phyloP scores from a whole-genome alignment of 2,888 invertebrate species.

The Dyspetes luteomarginatus region DNA sequence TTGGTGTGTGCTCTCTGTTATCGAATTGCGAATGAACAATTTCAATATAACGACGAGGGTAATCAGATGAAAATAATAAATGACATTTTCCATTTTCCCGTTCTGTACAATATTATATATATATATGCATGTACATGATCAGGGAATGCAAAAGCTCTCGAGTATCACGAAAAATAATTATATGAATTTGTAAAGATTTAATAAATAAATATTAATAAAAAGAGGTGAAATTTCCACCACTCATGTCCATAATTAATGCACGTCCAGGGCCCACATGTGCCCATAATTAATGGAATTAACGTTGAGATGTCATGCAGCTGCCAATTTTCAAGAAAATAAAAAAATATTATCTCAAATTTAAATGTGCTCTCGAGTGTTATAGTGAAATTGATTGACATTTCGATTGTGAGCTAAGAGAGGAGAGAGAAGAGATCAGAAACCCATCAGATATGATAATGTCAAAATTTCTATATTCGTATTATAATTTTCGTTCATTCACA shows the following conservation, averaged over 20 bases:
- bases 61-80: conserved; percentile 66
- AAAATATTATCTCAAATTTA: conserved; percentile 28
- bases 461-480: conserved; percentile 31
- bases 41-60: conserved; percentile 61
- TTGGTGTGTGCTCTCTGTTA: conserved; percentile 50
- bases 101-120: neutral
- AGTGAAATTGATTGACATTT: conserved; percentile 35
- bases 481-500: conserved; percentile 22
- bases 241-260: neutral
- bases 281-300: neutral
- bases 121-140: neutral
- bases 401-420: neutral
- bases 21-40: conserved; percentile 62
- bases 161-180: conserved; percentile 13
- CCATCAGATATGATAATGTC: neutral
- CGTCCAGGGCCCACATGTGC: too few species aligned
- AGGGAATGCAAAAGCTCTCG: neutral
- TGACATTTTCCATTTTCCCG: conserved; percentile 42
- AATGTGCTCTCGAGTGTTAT: conserved; percentile 29
- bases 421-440: neutral
- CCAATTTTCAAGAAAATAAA: conserved; percentile 28
- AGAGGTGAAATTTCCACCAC: neutral
- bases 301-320: too few species aligned
- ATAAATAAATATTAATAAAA: conserved; percentile 42
- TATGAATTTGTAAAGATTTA: conserved; percentile 32